Evolutionary conservation across 2,888 invertebrate genomes (phyloP).

Genomic region (Ophonus ardosiacus): DNA sequence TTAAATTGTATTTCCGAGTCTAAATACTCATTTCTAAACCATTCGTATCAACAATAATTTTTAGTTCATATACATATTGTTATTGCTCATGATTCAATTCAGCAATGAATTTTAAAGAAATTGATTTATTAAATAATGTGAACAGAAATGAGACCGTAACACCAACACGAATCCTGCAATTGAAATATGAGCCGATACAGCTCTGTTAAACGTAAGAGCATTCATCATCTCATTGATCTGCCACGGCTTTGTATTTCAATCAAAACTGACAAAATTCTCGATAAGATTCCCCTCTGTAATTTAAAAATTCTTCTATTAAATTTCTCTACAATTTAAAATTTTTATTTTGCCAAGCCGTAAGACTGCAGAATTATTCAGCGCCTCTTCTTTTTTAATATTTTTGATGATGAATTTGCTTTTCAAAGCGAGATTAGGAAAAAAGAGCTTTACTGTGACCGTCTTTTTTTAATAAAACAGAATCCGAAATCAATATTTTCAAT

Average conservation of each 20-base stretch:
- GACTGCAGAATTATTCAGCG: conserved; percentile 13
- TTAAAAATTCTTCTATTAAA: conserved; percentile 46
- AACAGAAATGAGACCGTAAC: neutral
- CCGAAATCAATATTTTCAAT: conserved; percentile 64
- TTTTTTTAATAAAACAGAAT: conserved; percentile 63
- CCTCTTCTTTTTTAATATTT: conserved; percentile 47
- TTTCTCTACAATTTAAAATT: conserved; percentile 48
- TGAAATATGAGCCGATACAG: conserved; percentile 12
- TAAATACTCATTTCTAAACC: too few relatives aligned
- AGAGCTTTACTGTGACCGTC: conserved; percentile 51
- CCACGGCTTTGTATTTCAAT: conserved; percentile 36
- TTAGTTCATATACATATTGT: too few relatives aligned
- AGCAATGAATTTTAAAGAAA: neutral
- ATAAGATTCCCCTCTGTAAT: conserved; percentile 21
- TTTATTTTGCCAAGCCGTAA: conserved; percentile 26
- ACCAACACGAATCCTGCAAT: neutral
- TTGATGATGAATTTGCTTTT: conserved; percentile 59
- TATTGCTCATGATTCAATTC: neutral
- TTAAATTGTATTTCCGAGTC: too few relatives aligned
- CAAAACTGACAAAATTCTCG: conserved; percentile 37
- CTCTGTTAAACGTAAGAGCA: conserved; percentile 27
- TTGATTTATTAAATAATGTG: neutral
- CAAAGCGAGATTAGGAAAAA: conserved; percentile 61
- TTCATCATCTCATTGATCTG: conserved; percentile 38
- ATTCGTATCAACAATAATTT: too few relatives aligned